A percentile compares a stretch with the other conserved stretches of the same genome.
phyloP scores from a whole-genome alignment of 2,113 vertebrate species.

The Ardeotis arabs region DNA sequence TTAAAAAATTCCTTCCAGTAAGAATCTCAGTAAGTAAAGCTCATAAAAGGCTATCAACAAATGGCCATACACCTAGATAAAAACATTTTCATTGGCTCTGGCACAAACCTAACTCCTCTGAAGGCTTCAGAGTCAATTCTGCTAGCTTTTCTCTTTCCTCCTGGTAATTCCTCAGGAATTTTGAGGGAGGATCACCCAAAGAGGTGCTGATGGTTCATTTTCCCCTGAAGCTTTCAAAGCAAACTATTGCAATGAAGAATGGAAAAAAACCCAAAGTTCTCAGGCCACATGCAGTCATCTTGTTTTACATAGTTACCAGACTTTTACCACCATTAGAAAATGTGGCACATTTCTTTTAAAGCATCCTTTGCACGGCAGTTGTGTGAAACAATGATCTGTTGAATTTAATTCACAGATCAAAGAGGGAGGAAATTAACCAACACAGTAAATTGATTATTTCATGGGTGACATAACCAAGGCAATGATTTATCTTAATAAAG shows the following conservation, averaged over 20 bases:
- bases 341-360: constrained; percentile 67
- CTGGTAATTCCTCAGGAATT: constrained; percentile 57
- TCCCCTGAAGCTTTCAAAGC: constrained; percentile 21
- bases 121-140: constrained; percentile 47
- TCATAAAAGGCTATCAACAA: constrained; percentile 19
- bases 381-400: constrained; percentile 82
- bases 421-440: constrained; percentile 84
- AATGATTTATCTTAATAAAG: constrained; percentile 90
- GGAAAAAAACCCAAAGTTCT: not conserved
- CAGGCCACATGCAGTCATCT: not conserved
- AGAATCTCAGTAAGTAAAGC: not conserved
- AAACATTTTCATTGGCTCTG: constrained; percentile 47
- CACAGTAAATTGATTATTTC: constrained; percentile 91
- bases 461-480: constrained; percentile 85
- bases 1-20: constrained; percentile 18
- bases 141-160: constrained; percentile 43
- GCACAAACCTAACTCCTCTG: constrained; percentile 34
- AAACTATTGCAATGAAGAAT: constrained; percentile 52
- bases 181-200: constrained; percentile 55
- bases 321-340: constrained; percentile 56
- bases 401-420: constrained; percentile 87
- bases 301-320: constrained; percentile 62
- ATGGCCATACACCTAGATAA: constrained; percentile 2
- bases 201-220: constrained; percentile 41
- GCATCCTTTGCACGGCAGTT: constrained; percentile 70